These are phyloP conservation scores for Acanthisitta chloris DNA, from an alignment of 2,113 vertebrate genomes.

Conservation along the genomic window DNA sequence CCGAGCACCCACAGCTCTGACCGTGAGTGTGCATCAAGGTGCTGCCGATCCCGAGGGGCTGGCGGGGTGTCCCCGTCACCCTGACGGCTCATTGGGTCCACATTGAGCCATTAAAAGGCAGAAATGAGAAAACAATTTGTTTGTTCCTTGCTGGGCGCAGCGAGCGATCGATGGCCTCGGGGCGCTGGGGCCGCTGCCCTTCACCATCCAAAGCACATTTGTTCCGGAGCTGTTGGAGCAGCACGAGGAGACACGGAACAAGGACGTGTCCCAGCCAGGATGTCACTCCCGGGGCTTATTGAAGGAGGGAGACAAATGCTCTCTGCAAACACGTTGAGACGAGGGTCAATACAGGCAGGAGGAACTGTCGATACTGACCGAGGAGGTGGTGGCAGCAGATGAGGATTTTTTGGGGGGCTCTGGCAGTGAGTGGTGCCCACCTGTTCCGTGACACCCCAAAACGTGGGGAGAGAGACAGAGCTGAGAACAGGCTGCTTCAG, in stretches of 20 bases:
- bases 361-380: fast-evolving
- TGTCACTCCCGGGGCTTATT: not conserved
- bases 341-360: not conserved
- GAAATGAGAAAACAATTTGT: slow-evolving; percentile 59
- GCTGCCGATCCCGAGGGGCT: fast-evolving
- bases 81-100: not conserved
- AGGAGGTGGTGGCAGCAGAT: fast-evolving
- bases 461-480: not conserved
- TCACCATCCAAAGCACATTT: slow-evolving; percentile 23
- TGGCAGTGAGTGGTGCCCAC: fast-evolving
- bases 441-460: fast-evolving
- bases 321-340: fast-evolving
- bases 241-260: not conserved
- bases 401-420: not conserved
- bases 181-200: not conserved
- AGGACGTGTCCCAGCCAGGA: not conserved
- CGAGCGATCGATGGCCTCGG: fast-evolving
- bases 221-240: not conserved
- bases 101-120: slow-evolving; percentile 27
- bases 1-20: fast-evolving
- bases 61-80: not conserved
- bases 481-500: not conserved
- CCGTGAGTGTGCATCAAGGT: not conserved
- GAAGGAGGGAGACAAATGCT: not conserved
- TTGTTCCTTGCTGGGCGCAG: not conserved